Base-by-base conservation (phyloP, 53 echinoderm and acorn worm genomes). In the Astropecten irregularis region DNA sequence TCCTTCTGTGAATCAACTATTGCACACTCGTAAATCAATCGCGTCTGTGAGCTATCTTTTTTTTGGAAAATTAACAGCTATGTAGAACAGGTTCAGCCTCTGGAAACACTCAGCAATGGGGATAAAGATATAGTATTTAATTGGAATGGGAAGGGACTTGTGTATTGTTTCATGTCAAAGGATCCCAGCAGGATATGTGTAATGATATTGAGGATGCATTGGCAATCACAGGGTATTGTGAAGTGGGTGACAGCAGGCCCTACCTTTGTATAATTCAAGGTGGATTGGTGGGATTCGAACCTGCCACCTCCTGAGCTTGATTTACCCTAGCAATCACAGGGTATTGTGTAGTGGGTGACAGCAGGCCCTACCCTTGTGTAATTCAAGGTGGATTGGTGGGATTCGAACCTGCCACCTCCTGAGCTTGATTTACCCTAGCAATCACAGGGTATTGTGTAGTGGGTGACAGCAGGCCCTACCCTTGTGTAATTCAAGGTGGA, bases 111-210 rank as follows among this genome's bases (percentile, higher is more conserved):
- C 35, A 65, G 4, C 16, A 1, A 19, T 1, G 36, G 33, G 36
- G 57, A 55, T 56, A 4, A 3, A 76, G 29, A 76, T 40, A 25
- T 58, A 27, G 30, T 40, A 37, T 25, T 7, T 76, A 58, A 55
- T 38, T 19, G 13, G 20, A 40, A 27, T 4, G 34, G 57, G 76
- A 56, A 76, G 3, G 14, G 38, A 21, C 31, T 56, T 56, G 56
- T 76, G 76, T 76, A 57, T 38, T 58, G 76, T 76, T 76, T 56
- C 57, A 57, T 56, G 58, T 56, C 59, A 58, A n/a, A 9, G 55
- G 40, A 76, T 76, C 39, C 39, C 26, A 16, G 4, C 59, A 76
- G 76, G 76, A 74, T 55, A 76, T 58, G 76, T 76, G 76, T 20
- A 32, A 37, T 68, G 68, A 46, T 44, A 22, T 47, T 23, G 47